These are phyloP conservation scores for Eupithecia insigniata DNA, from an alignment of 2,888 invertebrate genomes.

Conservation along the genomic window DNA sequence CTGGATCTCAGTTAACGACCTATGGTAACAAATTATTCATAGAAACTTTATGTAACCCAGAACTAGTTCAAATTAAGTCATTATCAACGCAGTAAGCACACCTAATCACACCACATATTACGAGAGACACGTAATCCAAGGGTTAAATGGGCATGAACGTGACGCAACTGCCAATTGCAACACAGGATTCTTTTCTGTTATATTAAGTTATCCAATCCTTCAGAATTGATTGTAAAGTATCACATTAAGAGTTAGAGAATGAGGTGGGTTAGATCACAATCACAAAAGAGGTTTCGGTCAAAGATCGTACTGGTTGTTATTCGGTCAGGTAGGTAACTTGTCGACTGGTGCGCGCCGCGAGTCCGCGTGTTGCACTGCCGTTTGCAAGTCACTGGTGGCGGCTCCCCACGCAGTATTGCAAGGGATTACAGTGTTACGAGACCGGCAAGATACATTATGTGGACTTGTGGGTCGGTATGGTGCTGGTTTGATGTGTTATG, in stretches of 20 bases:
- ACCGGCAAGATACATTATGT: conserved; percentile 60
- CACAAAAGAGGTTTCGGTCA: conserved; percentile 33
- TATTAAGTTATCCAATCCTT: conserved; percentile 67
- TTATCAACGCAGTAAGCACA: conserved; percentile 39
- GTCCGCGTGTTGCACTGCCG: conserved; percentile 72
- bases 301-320: conserved; percentile 45
- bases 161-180: conserved; percentile 33
- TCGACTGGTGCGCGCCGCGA: conserved; percentile 74
- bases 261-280: conserved; percentile 11
- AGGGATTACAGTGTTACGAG: conserved; percentile 71
- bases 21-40: conserved; percentile 15
- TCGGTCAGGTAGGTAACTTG: conserved; percentile 45
- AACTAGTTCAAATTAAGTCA: conserved; percentile 32
- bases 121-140: conserved; percentile 46
- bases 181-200: conserved; percentile 58
- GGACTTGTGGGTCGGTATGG: conserved; percentile 66
- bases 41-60: conserved; percentile 36
- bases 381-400: conserved; percentile 56
- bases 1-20: neutral
- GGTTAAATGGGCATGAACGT: conserved; percentile 38
- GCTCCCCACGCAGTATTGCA: conserved; percentile 58
- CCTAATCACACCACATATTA: conserved; percentile 41
- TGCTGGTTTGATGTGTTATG: conserved; percentile 43
- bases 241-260: neutral
- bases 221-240: conserved; percentile 28